Evolutionary conservation across 2,113 vertebrate genomes (phyloP), one percentile per base, ranked within the genome.

Genomic region (Taxidea taxus): DNA sequence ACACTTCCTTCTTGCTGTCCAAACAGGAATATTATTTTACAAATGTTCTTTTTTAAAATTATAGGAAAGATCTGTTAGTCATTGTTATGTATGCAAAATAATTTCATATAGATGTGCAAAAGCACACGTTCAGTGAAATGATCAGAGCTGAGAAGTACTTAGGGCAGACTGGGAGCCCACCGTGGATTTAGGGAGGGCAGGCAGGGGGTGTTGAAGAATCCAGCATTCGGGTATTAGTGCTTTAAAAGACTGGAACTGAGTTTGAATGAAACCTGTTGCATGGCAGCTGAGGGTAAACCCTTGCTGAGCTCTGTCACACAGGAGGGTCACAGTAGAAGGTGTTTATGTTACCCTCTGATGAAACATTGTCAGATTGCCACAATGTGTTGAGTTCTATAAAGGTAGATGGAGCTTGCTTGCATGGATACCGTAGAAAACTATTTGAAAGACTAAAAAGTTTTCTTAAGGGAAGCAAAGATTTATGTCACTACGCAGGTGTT

Each of bases 1-100:
- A 83, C 54, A 47, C 92, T 94, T 86, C 78, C 91, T 96, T 94
- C 66, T 96, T 47, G 90, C 70, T 77, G 29, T 64, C 58, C 85
- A 97, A 95, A 49, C 42, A 91, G 80, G 74, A 86, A 87, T 97
- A 81, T 88, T 94, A 92, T 75, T 97, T 66, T 4, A 93, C 49
- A 94, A 97, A 37, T 78, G 34, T 31, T 96, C 96, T 90, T 92
- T 72, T 90, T 97, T 94, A 91, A 93, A 97, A 97, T 97, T 95
- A 95, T 96, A 97, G 94, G 80, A 95, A 25, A 7, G 97, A 96
- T 97, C 94, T 96, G 77, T 97, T 98, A 89, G 77, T 93, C 80
- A 72, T 87, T 95, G 60, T 56, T 88, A 34, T 47, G 39, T 85
- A 23, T 90, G 75, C 56, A 86, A 29, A 93, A 93, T 91, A 56